Evolutionary conservation across 1,140 invertebrate genomes (phyloP), one percentile per base, ranked within the genome.

Genomic region (Papilio dardanus): DNA sequence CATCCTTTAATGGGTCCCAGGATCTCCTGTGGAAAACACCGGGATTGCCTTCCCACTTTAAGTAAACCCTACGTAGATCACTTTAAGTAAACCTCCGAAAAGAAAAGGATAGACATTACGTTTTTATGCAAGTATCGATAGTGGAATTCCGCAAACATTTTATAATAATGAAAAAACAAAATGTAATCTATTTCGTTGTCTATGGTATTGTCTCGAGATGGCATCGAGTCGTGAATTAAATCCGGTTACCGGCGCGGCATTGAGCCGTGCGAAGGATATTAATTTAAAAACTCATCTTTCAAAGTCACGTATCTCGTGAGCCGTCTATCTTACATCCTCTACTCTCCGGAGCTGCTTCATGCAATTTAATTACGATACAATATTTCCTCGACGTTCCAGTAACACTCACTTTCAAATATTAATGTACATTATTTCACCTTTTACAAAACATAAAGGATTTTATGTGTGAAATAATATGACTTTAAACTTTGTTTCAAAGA

Each of bases 261-360:
- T 71, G 40, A 71, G 69, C 69, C 69, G 69, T 71, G 69, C 69
- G 69, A 71, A 71, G 69, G 40, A 54, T 71, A 71, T 71, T 71
- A 71, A 71, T 71, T 71, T 71, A 71, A 71, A 71, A 71, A 71
- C 69, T 71, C 69, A 71, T 71, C 69, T 71, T 71, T 71, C 69
- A 71, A 71, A 71, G 69, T 71, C 69, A 71, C 69, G 69, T 71
- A 50, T 0, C 69, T 71, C 30, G 69, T 54, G 24, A 71, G 69
- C 69, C 46, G 69, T 71, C 69, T 71, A 71, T 71, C 69, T 71
- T 8, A 54, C 24, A 71, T 71, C 69, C 46, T 33, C 42, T 71
- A 54, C 28, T 54, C 42, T 50, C 69, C 28, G n/a, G 24, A 50
- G 40, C 28, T 50, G 40, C 30, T 54, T 71, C 69, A 50, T 71